A percentile compares a stretch with the other conserved stretches of the same genome.
phyloP scores from a whole-genome alignment of 2,797 vertebrate species.

The Oceanodroma leucorhoa region DNA sequence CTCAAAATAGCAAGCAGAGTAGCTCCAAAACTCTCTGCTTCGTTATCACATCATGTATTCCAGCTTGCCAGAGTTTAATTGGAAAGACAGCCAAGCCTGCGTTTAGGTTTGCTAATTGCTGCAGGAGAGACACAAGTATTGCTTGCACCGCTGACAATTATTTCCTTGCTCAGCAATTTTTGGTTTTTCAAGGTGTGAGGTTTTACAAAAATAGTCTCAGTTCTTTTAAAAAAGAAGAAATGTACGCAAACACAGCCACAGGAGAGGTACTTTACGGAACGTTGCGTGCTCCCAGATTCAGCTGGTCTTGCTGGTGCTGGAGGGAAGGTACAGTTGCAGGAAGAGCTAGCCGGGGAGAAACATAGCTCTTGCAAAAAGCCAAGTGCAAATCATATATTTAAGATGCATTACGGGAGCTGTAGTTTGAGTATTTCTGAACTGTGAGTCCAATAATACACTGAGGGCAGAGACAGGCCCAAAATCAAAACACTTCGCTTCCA shows the following conservation, averaged over 20 bases:
- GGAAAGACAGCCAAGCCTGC: not conserved
- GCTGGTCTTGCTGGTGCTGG: not conserved
- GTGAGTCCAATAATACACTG: not conserved
- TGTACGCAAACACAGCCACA: not conserved
- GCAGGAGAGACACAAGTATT: not conserved
- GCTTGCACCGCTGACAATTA: not conserved
- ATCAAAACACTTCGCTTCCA: not conserved
- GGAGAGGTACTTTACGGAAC: not conserved
- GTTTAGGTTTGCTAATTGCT: constrained; percentile 42
- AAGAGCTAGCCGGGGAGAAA: not conserved
- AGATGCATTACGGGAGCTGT: constrained; percentile 1
- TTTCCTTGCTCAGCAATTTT: constrained; percentile 29
- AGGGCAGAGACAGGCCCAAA: not conserved
- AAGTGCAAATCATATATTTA: not conserved
- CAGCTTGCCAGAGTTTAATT: constrained; percentile 32
- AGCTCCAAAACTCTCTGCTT: not conserved
- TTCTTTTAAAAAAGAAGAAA: not conserved
- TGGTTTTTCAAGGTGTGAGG: not conserved
- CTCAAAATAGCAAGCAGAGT: not conserved
- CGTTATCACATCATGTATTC: not conserved
- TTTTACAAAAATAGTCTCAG: not conserved
- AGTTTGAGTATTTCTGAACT: not conserved
- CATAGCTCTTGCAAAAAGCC: not conserved
- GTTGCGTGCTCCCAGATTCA: not conserved
- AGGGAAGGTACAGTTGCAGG: not conserved